phyloP scores from a whole-genome alignment of 2,797 vertebrate species.

The Brachyrhaphis roseni region DNA sequence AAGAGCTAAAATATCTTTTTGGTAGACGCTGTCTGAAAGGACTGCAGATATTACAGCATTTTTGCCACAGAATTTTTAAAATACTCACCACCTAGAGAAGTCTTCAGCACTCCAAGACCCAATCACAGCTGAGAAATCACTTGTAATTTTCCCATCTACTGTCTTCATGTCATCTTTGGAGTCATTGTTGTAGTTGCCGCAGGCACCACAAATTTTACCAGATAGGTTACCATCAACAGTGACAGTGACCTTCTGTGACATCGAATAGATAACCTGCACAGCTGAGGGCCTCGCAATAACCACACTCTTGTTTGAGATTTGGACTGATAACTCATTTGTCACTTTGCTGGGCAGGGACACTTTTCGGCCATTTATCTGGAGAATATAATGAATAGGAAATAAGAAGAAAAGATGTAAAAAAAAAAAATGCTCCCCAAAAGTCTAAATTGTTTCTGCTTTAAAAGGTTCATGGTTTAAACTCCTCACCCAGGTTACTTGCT shows the following conservation, averaged over 20 bases:
- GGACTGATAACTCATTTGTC: conserved; percentile 49
- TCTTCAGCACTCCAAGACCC: conserved; percentile 79
- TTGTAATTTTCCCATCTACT: conserved; percentile 54
- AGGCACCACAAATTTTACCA: conserved; percentile 76
- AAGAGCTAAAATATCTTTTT: background rate
- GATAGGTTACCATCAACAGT: conserved; percentile 53
- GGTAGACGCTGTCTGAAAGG: background rate
- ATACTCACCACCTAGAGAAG: conserved; percentile 81
- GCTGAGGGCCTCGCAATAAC: conserved; percentile 61
- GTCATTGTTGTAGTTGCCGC: conserved; percentile 82
- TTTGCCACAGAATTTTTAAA: background rate
- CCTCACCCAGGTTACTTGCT: conserved; percentile 80
- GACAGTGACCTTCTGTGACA: conserved; percentile 68
- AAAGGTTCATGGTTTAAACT: background rate
- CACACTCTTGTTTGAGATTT: conserved; percentile 57
- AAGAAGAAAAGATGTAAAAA: background rate
- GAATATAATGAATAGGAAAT: background rate
- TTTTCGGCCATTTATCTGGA: conserved; percentile 80
- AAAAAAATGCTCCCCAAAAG: background rate
- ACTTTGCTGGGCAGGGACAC: conserved; percentile 66
- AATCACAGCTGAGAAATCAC: conserved; percentile 55
- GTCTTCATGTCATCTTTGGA: conserved; percentile 69
- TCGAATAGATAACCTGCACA: conserved; percentile 71
- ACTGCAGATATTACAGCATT: background rate
- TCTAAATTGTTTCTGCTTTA: background rate